phyloP scores from a whole-genome alignment of 2,113 vertebrate genomes.

The Triplophysa rosa region DNA sequence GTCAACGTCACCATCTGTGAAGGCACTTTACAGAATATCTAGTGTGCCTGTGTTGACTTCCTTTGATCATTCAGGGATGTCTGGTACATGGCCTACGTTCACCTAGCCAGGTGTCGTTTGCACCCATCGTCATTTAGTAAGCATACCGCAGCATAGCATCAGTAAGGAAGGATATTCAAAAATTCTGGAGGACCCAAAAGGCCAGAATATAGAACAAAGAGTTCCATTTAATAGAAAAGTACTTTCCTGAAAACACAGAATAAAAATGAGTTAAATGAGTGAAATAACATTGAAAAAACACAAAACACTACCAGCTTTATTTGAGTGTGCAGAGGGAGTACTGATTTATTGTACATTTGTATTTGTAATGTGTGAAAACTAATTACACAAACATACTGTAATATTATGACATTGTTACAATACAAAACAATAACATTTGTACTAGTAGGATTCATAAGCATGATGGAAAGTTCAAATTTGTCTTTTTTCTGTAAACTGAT shows the following conservation, averaged over 20 bases:
- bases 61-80: constrained; percentile 51
- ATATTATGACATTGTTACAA: no score
- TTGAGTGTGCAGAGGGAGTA: background rate
- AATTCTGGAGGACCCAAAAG: background rate
- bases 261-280: background rate
- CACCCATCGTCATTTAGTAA: constrained; percentile 41
- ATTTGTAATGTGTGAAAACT: background rate
- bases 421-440: no score
- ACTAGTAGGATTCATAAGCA: no score
- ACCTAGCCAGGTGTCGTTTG: constrained; percentile 41
- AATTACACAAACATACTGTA: no score
- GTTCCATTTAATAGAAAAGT: background rate
- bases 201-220: background rate
- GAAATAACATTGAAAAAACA: background rate
- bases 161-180: constrained; percentile 3
- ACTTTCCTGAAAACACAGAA: constrained; percentile 5
- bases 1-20: constrained; percentile 54
- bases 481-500: no score
- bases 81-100: constrained; percentile 41
- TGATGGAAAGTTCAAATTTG: no score
- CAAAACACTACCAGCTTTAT: background rate
- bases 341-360: background rate
- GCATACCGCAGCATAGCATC: constrained; percentile 28
- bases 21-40: constrained; percentile 56
- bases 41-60: constrained; percentile 52